Evolutionary conservation across 2,797 vertebrate genomes (phyloP), one percentile per base, ranked within the genome.

Genomic region (Luscinia luscinia): DNA sequence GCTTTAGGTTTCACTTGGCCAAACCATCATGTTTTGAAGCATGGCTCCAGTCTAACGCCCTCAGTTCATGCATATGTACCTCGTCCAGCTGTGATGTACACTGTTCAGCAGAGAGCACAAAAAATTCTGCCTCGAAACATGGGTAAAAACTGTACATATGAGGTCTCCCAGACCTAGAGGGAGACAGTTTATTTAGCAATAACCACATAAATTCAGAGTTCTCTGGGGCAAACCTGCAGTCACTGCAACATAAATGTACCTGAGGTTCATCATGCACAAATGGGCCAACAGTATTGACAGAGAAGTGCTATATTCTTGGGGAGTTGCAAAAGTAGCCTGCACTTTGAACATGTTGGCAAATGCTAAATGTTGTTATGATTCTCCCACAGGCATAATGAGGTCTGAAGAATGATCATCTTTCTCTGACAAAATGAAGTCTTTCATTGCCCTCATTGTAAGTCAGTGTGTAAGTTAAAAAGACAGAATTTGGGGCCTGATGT

Each of bases 51-150:
- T 27, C 10, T 30, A 73, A n/a, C 9, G 2, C 26, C 23, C 57
- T 30, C 41, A 40, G 17, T 22, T 74, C 48, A 36, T 30, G 32
- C 5, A 52, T 21, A 38, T 23, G 4, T 38, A 69, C 40, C 15
- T 89, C 0, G 0, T 8, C 30, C 48, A 67, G 12, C 22, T 68
- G 14, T 36, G 26, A 18, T 68, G 21, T 12, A 34, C 20, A 23
- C 9, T 20, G 13, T 23, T 83, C n/a, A 73, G 9, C 8, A 73
- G 5, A 66, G 24, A 49, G 41, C 38, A 16, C 9, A 40, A 84
- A 81, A 78, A 73, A 40, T 4, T 11, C 21, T 89, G 4, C 13
- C n/a, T 19, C 4, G 73, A 93, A 90, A 2, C 5, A 23, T 9
- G 4, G 17, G 15, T 59, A 45, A 68, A 66, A 63, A 16, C 41